Conservation (phyloP, 1,140 invertebrate genomes). For the Drosophila funebris region DNA sequence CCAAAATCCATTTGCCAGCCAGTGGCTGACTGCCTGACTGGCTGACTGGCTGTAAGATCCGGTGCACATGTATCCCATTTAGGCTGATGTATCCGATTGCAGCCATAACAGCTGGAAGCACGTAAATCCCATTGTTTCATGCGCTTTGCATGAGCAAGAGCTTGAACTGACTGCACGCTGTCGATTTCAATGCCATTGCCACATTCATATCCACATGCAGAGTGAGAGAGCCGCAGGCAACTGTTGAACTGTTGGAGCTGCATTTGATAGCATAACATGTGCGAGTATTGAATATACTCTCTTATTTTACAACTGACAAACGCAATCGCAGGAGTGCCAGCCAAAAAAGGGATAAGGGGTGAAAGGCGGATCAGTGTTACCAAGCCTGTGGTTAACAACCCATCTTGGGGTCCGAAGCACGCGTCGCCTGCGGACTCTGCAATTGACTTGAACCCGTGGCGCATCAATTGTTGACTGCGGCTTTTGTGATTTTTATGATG, state of each 20-base stretch:
- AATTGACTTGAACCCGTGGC: conserved; percentile 78
- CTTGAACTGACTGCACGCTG: conserved; percentile 57
- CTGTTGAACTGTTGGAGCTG: conserved; percentile 32
- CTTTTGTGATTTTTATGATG: conserved; percentile 77
- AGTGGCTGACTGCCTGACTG: conserved; percentile 27
- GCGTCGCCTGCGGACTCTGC: conserved; percentile 57
- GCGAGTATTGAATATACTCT: conserved; percentile 32
- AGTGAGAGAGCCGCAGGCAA: conserved; percentile 3
- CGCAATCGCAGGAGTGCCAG: conserved; percentile 43
- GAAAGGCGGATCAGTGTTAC: conserved; percentile 21
- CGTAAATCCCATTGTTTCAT: conserved; percentile 79
- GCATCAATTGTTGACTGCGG: conserved; percentile 70
- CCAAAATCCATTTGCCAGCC: conserved; percentile 67
- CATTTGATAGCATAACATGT: conserved; percentile 55
- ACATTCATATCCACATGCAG: conserved; percentile 2
- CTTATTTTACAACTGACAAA: conserved; percentile 68
- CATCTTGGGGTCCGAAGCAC: conserved; percentile 25
- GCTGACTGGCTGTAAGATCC: background rate
- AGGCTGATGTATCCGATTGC: conserved; percentile 72
- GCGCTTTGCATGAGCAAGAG: conserved; percentile 69
- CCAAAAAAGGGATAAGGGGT: background rate
- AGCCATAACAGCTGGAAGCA: conserved; percentile 76
- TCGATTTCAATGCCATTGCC: conserved; percentile 70
- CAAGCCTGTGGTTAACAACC: conserved; percentile 53
- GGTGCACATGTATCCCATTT: conserved; percentile 41